phyloP scores from a whole-genome alignment of 2,797 vertebrate genomes.

The Cossypha caffra region DNA sequence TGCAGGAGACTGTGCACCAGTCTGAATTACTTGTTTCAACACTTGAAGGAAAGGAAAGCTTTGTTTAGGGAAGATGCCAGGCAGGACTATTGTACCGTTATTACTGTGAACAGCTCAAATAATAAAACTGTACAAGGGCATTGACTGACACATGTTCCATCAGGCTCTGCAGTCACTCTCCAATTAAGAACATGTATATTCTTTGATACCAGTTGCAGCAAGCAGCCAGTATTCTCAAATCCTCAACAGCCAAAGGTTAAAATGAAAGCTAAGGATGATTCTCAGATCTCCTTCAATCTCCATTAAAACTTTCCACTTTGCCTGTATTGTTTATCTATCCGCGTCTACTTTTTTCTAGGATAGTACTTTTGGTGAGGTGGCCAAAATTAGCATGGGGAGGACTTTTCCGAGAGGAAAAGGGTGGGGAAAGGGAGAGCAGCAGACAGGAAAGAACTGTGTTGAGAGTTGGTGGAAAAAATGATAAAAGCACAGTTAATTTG shows the following conservation, averaged over 20 bases:
- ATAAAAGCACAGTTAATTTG: background rate
- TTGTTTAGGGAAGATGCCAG: background rate
- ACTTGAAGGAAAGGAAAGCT: background rate
- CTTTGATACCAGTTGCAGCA: background rate
- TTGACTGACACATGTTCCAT: background rate
- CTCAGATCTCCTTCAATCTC: background rate
- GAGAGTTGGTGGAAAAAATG: background rate
- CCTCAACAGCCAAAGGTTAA: background rate
- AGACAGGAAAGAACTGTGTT: constrained; percentile 12
- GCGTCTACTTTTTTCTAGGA: background rate
- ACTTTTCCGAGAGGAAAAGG: constrained; percentile 26
- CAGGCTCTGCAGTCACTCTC: background rate
- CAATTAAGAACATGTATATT: background rate
- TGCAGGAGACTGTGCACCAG: background rate
- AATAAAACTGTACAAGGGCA: background rate
- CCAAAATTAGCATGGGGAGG: background rate
- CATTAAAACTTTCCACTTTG: background rate
- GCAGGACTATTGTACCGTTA: background rate
- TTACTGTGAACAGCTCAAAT: background rate
- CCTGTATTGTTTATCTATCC: background rate
- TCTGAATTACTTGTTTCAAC: background rate
- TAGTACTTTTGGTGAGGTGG: background rate
- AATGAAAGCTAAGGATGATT: background rate
- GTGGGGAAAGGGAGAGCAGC: constrained; percentile 8
- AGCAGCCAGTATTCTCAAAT: background rate